Evolutionary conservation across 2,113 vertebrate genomes (phyloP), one percentile per base, ranked within the genome.

Genomic region (Brachypodius melanocephalos): DNA sequence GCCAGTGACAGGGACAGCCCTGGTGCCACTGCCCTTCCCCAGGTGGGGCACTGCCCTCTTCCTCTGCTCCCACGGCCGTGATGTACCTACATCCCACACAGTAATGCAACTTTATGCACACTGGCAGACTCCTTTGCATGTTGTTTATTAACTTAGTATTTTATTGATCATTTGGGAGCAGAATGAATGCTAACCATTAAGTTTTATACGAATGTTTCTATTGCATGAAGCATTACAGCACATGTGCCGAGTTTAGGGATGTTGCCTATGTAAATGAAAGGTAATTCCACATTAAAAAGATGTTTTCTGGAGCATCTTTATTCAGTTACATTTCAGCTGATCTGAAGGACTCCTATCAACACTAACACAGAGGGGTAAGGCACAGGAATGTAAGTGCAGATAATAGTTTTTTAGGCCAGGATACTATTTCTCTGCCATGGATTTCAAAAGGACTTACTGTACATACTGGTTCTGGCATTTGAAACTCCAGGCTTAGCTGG

Each of bases 391-490:
- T 61, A 90, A 87, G 85, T 45, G 20, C 58, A 95, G 92, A 95
- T 73, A 91, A 59, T 79, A 89, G 62, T 94, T 95, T 82, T 24
- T 54, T 75, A 80, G 95, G 73, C 81, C 82, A 68, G 84, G 94
- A 93, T 97, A 95, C 85, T 85, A 72, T 97, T 96, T 97, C 95
- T 94, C 93, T 77, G 85, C 59, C 52, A 55, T 66, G 69, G 93
- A 92, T 97, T 97, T 95, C 94, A 40, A 65, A 74, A 95, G 67
- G 72, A 82, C 94, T 82, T 92, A 96, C 88, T 88, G 88, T 90
- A 95, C 85, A 40, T 85, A 93, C 57, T 94, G 89, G 52, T 78
- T 92, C 77, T 96, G 96, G 84, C 73, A 97, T 96, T 93, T 97
- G 93, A 96, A 92, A 97, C 82, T 95, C 78, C 74, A 71, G 81